Base-by-base conservation (phyloP, 2,113 vertebrate species). In the Bambusicola thoracicus region DNA sequence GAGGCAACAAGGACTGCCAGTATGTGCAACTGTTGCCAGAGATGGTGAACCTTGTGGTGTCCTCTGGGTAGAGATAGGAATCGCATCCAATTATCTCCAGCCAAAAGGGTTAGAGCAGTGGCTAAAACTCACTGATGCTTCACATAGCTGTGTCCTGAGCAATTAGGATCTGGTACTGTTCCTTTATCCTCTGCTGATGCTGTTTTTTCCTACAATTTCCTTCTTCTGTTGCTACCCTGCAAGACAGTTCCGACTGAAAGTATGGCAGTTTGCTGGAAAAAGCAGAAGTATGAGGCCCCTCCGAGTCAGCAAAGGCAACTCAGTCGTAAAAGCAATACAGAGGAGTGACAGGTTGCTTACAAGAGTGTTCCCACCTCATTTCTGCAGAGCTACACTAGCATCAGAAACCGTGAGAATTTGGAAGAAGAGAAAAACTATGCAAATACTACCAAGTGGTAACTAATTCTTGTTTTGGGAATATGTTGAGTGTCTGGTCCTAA, bases 271-370 rank as follows among this genome's bases (percentile, higher is more conserved):
- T 56, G 22, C 24, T 67, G n/a, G 43, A 75, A 75, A 83, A 94
- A 40, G 30, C 27, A 83, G 56, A 90, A 62, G 67, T 62, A 41
- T 4, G 72, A 92, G 43, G 58, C 55, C 32, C 32, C 69, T 85
- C 79, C 95, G 88, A 93, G 89, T 84, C 88, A 92, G n/a, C 73
- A 78, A 36, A 86, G 80, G 62, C n/a, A 90, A 46, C 61, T 90
- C 38, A n/a, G 65, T 48, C 36, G 43, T 84, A 88, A 81, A 83
- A 93, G 58, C 27, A 86, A 81, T 0, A 24, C 32, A 46, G 59
- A 78, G 73, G 32, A 90, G 27, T 22, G 91, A 9, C 51, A 78
- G 44, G 29, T 53, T 78, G 68, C 77, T 90, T 69, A 30, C 18
- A 5, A 80, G 70, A 65, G 30, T 79, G 81, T 92, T 80, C 49